A percentile compares a stretch with the other conserved stretches of the same genome.
These are phyloP conservation scores for Cinara cedri DNA, from an alignment of 2,888 invertebrate genomes.

Conservation along the genomic window DNA sequence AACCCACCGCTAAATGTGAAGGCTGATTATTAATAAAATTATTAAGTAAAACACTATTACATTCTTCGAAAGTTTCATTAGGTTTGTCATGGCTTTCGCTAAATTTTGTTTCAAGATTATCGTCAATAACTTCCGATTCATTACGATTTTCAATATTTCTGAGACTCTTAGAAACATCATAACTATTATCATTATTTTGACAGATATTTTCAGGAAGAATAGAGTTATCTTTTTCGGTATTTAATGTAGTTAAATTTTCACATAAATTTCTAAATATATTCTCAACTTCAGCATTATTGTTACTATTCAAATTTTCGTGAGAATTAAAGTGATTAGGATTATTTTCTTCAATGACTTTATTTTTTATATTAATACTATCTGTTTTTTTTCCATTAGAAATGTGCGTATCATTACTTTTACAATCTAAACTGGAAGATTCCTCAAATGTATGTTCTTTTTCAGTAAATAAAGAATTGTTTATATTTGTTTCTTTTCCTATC, in stretches of 20 bases:
- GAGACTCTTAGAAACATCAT: background rate
- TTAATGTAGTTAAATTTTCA: conserved; percentile 19
- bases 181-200: background rate
- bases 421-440: background rate
- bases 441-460: background rate
- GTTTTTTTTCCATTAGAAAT: background rate
- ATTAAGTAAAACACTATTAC: conserved; percentile 3
- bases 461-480: background rate
- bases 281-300: background rate
- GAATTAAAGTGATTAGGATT: background rate
- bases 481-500: background rate
- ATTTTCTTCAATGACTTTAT: background rate
- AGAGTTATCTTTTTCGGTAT: background rate
- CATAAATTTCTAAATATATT: conserved; percentile 24
- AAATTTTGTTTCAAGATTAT: background rate
- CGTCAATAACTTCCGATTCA: background rate
- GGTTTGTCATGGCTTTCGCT: background rate
- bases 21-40: conserved; percentile 1
- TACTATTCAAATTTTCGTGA: background rate
- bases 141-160: background rate
- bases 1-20: background rate
- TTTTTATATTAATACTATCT: background rate
- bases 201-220: background rate
- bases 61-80: background rate
- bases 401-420: background rate